Percentiles rank a stretch among this genome's conserved stretches.
Conservation (phyloP, 1,140 invertebrate genomes). For the Apis dorsata region DNA sequence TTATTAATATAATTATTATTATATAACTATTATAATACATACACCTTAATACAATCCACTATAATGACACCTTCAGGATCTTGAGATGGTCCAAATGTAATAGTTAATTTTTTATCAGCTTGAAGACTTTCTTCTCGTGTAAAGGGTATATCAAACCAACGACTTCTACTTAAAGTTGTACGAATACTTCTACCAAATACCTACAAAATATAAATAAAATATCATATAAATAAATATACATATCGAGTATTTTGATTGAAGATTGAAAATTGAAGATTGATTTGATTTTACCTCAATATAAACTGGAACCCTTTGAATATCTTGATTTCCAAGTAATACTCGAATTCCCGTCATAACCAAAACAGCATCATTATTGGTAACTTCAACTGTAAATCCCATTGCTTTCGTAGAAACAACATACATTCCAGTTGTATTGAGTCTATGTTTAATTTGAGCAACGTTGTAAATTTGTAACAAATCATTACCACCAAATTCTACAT, state of each 20-base stretch:
- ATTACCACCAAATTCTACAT: conserved; percentile 97
- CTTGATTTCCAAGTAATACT: conserved; percentile 93
- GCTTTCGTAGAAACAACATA: conserved; percentile 94
- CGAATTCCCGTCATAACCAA: conserved; percentile 94
- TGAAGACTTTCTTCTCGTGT: conserved; percentile 96
- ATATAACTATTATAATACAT: conserved; percentile 57
- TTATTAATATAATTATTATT: not conserved
- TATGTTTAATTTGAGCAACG: conserved; percentile 94
- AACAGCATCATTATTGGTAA: conserved; percentile 92
- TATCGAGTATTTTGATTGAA: not conserved
- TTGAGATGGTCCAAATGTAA: conserved; percentile 94
- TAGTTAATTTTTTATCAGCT: conserved; percentile 94
- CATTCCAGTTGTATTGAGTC: conserved; percentile 93
- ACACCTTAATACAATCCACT: conserved; percentile 95
- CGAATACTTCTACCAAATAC: conserved; percentile 91
- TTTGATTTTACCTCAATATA: conserved; percentile 86
- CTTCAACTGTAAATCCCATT: conserved; percentile 93
- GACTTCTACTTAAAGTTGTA: conserved; percentile 87
- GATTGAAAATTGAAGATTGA: not conserved
- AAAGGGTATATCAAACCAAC: conserved; percentile 98
- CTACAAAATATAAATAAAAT: conserved; percentile 61
- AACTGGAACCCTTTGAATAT: conserved; percentile 89
- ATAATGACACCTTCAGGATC: conserved; percentile 94
- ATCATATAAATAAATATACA: not conserved
- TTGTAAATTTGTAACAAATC: conserved; percentile 98